Conservation (phyloP, 1,140 invertebrate genomes). For the Pseudomyrmex pallidus region DNA sequence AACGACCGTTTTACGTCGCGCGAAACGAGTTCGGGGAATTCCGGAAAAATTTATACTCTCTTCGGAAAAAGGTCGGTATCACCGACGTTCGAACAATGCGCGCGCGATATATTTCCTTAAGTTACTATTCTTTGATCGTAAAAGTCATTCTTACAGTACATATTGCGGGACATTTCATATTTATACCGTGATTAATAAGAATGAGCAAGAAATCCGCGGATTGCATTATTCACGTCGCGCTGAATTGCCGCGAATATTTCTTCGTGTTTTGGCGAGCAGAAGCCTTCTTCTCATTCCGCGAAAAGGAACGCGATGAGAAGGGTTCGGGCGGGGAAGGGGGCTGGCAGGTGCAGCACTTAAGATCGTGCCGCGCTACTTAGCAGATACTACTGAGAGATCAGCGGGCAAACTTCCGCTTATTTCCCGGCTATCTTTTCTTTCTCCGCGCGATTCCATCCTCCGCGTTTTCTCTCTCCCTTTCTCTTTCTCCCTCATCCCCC, state of each 20-base stretch:
- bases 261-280: constrained; percentile 6
- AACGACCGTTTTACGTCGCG: constrained; percentile 36
- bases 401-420: constrained; percentile 66
- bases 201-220: constrained; percentile 23
- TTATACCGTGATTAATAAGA: background rate
- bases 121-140: constrained; percentile 1
- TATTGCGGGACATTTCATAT: background rate
- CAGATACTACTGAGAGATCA: constrained; percentile 68
- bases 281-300: constrained; percentile 36
- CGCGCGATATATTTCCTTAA: constrained; percentile 11
- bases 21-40: constrained; percentile 41
- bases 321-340: constrained; percentile 1
- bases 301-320: constrained; percentile 40
- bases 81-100: background rate
- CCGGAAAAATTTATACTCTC: constrained; percentile 24
- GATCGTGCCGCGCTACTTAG: constrained; percentile 66
- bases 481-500: background rate
- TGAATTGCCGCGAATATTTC: constrained; percentile 28
- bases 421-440: constrained; percentile 60
- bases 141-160: constrained; percentile 7
- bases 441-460: constrained; percentile 1
- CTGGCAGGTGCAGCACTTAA: constrained; percentile 56
- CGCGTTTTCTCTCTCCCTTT: background rate
- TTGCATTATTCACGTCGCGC: constrained; percentile 24
- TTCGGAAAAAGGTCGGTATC: background rate